A percentile compares a stretch with the other conserved stretches of the same genome.
Evolutionary conservation across 1,140 invertebrate species (phyloP).

Genomic region (Sycobia sp.): DNA sequence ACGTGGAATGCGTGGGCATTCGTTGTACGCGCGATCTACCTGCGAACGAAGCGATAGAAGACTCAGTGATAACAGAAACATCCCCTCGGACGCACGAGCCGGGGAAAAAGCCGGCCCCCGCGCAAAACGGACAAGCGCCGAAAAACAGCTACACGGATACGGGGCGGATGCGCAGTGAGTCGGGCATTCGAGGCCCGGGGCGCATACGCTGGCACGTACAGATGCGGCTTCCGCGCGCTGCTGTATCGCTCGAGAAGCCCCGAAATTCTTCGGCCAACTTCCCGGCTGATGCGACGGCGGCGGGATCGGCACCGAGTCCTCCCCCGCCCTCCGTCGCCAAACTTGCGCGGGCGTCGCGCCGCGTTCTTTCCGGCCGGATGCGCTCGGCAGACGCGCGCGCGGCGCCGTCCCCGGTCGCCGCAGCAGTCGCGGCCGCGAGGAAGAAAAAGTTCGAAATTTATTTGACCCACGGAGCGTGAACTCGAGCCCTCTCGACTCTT

Average conservation of each 20-base stretch:
- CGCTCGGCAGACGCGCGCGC: not conserved
- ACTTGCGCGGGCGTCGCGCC: not conserved
- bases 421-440: not conserved
- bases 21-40: no score
- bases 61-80: no score
- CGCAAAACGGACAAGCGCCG: no score
- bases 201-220: no score
- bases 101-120: no score
- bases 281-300: not conserved
- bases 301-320: not conserved
- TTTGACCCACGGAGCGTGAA: constrained; percentile 19
- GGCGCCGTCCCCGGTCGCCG: not conserved
- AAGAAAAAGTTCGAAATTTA: constrained; percentile 25
- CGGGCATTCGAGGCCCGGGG: no score
- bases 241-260: constrained; percentile 1
- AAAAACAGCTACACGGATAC: no score
- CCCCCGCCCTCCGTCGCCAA: not conserved
- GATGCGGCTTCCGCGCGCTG: no score
- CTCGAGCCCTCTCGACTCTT: constrained; percentile 23
- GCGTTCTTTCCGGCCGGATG: constrained; percentile 13
- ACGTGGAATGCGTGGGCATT: no score
- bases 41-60: no score
- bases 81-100: no score
- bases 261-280: constrained; percentile 12
- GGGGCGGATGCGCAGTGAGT: no score